Evolutionary conservation across 30 jellyfish, hydroid and myxozoan species (phyloP).

Genomic region (Nemopilema nomurai): DNA sequence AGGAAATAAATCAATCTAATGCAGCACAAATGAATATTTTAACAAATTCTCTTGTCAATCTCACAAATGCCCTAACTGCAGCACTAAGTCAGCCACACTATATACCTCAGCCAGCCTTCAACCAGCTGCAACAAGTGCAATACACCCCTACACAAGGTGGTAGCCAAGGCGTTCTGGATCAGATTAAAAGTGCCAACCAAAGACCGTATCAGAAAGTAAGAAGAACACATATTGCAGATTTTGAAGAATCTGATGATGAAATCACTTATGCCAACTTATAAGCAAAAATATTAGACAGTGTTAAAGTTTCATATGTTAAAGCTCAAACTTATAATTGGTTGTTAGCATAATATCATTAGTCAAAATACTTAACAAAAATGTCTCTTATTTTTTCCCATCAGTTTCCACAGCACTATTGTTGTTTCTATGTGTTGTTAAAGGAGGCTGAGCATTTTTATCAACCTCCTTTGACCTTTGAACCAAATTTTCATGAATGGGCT

Average conservation of each 20-base stretch:
- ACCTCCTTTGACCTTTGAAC: conserved; percentile 3
- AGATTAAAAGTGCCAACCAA: background rate
- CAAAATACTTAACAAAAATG: conserved; percentile 32
- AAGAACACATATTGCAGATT: conserved; percentile 1
- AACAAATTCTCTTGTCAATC: conserved; percentile 37
- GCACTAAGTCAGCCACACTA: conserved; percentile 40
- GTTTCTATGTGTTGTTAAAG: background rate
- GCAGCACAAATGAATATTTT: conserved; percentile 40
- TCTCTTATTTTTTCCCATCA: conserved; percentile 30
- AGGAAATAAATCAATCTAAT: conserved; percentile 3
- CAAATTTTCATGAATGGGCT: background rate
- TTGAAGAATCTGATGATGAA: conserved; percentile 16
- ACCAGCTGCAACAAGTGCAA: conserved; percentile 1
- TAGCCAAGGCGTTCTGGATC: conserved; percentile 25
- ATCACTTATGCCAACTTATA: background rate
- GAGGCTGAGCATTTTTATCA: conserved; percentile 37
- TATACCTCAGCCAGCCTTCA: conserved; percentile 14
- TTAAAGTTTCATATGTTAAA: background rate
- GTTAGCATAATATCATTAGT: conserved; percentile 39
- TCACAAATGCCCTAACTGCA: conserved; percentile 54
- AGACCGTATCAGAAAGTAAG: conserved; percentile 1
- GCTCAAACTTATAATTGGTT: background rate
- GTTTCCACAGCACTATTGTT: conserved; percentile 4
- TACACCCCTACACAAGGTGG: conserved; percentile 38
- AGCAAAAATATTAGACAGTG: background rate